Conservation (phyloP, 2,113 vertebrate genomes). For the Crotalus viridis region DNA sequence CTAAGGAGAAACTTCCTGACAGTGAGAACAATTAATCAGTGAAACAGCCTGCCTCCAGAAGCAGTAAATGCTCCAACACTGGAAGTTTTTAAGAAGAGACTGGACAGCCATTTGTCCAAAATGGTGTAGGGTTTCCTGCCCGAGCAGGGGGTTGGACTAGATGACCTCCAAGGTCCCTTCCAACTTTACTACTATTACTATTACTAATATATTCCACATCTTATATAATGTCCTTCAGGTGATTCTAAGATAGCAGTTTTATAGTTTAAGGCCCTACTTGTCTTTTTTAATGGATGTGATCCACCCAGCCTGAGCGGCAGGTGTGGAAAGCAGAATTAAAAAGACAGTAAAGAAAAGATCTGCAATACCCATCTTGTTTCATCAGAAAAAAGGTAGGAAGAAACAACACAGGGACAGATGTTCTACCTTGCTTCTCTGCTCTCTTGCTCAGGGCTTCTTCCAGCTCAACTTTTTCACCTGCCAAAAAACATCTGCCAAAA, state of each 20-base stretch:
- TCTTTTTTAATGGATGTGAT: background rate
- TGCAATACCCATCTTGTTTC: background rate
- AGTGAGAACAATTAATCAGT: no score
- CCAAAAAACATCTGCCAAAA: constrained; percentile 68
- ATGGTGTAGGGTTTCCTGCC: no score
- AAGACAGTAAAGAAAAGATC: background rate
- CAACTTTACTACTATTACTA: no score
- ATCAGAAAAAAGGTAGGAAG: background rate
- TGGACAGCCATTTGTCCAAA: no score
- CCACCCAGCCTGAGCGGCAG: background rate
- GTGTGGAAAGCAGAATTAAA: background rate
- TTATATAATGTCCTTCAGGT: background rate
- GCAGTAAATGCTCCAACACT: no score
- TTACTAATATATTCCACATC: background rate
- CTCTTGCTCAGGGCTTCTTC: constrained; percentile 69
- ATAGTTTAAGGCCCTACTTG: background rate
- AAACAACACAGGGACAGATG: background rate
- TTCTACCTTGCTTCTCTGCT: constrained; percentile 70
- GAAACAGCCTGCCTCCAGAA: no score
- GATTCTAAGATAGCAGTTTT: background rate
- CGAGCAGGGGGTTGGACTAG: no score
- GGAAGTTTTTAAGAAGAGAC: no score
- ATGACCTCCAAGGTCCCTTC: no score
- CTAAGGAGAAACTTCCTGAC: no score
- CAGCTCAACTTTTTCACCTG: constrained; percentile 73